Evolutionary conservation across 1,140 invertebrate species (phyloP).

Genomic region (Dysdera silvatica): DNA sequence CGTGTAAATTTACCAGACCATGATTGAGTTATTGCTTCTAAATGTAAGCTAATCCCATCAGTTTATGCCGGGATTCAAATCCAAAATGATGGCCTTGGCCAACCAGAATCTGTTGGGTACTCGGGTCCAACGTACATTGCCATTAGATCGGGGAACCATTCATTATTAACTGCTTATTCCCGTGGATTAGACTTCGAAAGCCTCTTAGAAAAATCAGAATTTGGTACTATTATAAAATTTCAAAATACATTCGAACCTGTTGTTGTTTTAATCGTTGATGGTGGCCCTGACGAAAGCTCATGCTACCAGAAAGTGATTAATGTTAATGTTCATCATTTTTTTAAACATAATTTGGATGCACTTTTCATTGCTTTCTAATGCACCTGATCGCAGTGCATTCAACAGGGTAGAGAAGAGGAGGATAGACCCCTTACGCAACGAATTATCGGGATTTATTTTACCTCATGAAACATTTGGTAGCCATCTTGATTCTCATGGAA

Average conservation of each 20-base stretch:
- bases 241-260: not conserved
- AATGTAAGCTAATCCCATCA: constrained; percentile 41
- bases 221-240: not conserved
- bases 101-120: constrained; percentile 38
- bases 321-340: not conserved
- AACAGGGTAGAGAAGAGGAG: not conserved
- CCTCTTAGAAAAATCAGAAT: not conserved
- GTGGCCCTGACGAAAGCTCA: not conserved
- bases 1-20: constrained; percentile 43
- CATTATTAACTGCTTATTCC: not conserved
- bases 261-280: not conserved
- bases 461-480: not conserved
- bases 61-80: constrained; percentile 36
- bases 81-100: constrained; percentile 33
- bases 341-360: not conserved
- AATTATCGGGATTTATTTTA: not conserved
- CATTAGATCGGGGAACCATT: not conserved
- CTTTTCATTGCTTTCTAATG: not conserved
- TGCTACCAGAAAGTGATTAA: not conserved
- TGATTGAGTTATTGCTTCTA: constrained; percentile 43
- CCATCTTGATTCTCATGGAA: not conserved
- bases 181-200: not conserved
- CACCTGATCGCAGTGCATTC: not conserved
- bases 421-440: not conserved
- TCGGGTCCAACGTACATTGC: constrained; percentile 1